Percentiles rank a stretch among this genome's conserved stretches.
These are phyloP conservation scores for Eonycteris spelaea DNA, from an alignment of 2,113 vertebrate species.

Conservation along the genomic window DNA sequence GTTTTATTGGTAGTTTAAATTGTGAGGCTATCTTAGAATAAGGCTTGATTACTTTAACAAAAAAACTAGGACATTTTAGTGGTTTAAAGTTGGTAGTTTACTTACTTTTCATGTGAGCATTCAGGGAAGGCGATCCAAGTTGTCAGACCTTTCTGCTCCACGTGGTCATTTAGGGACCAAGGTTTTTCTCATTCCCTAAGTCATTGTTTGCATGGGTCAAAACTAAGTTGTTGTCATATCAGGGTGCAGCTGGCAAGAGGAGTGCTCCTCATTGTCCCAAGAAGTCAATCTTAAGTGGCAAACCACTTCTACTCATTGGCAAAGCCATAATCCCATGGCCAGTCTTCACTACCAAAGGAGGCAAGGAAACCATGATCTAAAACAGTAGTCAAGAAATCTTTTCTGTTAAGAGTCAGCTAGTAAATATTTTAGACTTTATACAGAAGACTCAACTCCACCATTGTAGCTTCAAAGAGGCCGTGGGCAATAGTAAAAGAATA, in stretches of 20 bases:
- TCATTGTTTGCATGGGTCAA: neutral
- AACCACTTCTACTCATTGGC: neutral
- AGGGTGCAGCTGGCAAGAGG: neutral
- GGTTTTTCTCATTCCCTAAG: neutral
- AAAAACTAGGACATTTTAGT: neutral
- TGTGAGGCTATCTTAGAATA: neutral
- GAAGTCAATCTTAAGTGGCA: neutral
- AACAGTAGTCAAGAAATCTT: neutral
- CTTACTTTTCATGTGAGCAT: neutral
- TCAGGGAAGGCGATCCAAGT: neutral
- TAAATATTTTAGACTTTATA: neutral
- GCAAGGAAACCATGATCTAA: neutral
- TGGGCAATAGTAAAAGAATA: neutral
- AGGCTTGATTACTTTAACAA: neutral
- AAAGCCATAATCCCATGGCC: neutral
- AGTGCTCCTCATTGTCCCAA: neutral
- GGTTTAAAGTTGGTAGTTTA: neutral
- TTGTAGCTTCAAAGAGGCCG: neutral
- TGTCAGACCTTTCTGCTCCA: neutral
- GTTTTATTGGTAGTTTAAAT: slow-evolving; percentile 9
- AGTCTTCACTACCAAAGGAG: neutral
- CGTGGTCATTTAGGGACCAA: neutral
- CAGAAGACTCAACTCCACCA: neutral
- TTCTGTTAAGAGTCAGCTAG: neutral
- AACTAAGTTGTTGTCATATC: neutral